Conservation (phyloP, 2,888 invertebrate species). For the Aspidiotus destructor region DNA sequence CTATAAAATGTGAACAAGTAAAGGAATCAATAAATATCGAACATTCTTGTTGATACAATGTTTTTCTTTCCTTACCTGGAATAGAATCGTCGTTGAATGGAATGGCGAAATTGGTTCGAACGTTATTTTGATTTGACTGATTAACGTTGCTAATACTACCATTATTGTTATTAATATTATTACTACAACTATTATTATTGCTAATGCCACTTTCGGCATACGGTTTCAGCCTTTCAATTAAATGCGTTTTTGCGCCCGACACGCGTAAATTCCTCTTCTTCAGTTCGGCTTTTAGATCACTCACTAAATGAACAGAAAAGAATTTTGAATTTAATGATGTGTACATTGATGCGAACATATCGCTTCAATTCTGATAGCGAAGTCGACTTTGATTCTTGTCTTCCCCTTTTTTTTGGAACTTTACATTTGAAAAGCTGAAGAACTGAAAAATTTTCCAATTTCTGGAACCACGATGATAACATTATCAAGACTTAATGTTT, state of each 20-base stretch:
- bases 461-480: too few relatives aligned
- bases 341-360: too few relatives aligned
- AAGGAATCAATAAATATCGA: conserved; percentile 4
- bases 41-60: not conserved
- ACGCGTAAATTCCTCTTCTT: conserved; percentile 89
- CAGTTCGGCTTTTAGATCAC: conserved; percentile 85
- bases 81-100: conserved; percentile 37
- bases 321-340: too few relatives aligned
- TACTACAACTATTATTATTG: conserved; percentile 40
- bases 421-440: too few relatives aligned
- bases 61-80: conserved; percentile 35
- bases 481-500: too few relatives aligned
- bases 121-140: conserved; percentile 16
- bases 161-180: conserved; percentile 47
- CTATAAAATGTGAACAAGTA: conserved; percentile 17
- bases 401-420: too few relatives aligned
- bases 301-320: conserved; percentile 48
- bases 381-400: too few relatives aligned
- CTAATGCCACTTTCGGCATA: conserved; percentile 50
- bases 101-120: conserved; percentile 30
- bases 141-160: conserved; percentile 37
- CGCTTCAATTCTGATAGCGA: too few relatives aligned
- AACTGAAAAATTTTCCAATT: too few relatives aligned
- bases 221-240: conserved; percentile 65
- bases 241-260: conserved; percentile 89